Evolutionary conservation across 2,113 vertebrate species (phyloP), one percentile per base, ranked within the genome.

Genomic region (Periophthalmus modestus): DNA sequence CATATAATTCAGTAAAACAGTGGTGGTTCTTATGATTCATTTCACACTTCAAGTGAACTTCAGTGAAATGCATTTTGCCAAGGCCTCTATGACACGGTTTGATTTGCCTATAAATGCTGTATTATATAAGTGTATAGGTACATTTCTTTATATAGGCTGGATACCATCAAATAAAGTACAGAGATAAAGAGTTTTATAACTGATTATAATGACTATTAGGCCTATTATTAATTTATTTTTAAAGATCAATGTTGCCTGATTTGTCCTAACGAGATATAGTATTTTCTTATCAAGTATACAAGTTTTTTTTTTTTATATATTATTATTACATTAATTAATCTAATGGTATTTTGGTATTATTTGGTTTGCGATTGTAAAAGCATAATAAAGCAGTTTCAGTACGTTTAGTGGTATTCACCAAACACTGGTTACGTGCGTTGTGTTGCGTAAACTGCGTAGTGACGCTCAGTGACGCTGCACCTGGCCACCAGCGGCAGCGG

Each of bases 401-500:
- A 39, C 43, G 66, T 67, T 82, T 24, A 11, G 52, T 14, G 1
- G 1, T 87, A 92, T 93, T 90, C 90, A 67, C 67, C 34, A 88
- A 86, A 63, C 11, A 43, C 12, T 13, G 48, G 80, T 67, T 93
- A 71, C 92, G 93, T 46, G 24, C 2, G 61, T 79, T 92, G 78
- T 55, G 16, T 18, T 62, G 65, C 90, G 92, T 80, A 85, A 55
- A 70, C 71, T 34, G 89, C 88, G 83, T 69, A 69, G 52, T 55
- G 52, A 55, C 52, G 52, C 52, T 7, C 19, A 71, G 74, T 91
- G 87, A 93, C 92, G 90, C 88, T 75, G 80, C 69, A 83, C 74
- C 84, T 75, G 81, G 70, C 70, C 69, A 78, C 79, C 79, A 78
- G 77, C 81, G 85, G 85, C 74, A 24, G 81, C 82, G 77, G 80